Evolutionary conservation across 1,140 invertebrate genomes (phyloP).

Genomic region (Drosophila kurseongensis): DNA sequence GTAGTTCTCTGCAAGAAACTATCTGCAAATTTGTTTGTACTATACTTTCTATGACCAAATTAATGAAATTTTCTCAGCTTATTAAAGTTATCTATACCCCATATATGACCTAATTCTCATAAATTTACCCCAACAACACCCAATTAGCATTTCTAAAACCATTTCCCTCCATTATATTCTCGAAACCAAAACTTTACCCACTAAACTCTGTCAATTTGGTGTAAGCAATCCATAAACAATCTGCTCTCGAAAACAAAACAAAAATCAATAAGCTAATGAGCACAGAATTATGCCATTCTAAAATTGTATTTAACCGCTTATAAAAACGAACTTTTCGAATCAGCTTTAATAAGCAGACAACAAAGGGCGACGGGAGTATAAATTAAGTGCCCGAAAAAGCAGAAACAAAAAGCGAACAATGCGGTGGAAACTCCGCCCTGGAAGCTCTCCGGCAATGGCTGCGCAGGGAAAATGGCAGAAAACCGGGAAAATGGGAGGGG

Average conservation of each 20-base stretch:
- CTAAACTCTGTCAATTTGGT: constrained; percentile 20
- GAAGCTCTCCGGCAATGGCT: constrained; percentile 65
- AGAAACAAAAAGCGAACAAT: constrained; percentile 37
- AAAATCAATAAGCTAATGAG: constrained; percentile 61
- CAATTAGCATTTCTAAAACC: constrained; percentile 31
- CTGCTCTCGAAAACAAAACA: constrained; percentile 5
- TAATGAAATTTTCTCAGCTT: background rate
- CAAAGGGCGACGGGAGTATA: constrained; percentile 42
- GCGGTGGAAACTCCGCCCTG: constrained; percentile 71
- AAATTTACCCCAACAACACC: background rate
- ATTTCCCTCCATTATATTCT: background rate
- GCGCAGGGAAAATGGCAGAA: constrained; percentile 73
- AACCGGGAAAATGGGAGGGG: constrained; percentile 13
- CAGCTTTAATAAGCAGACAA: constrained; percentile 62
- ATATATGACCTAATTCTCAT: background rate
- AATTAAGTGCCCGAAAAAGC: constrained; percentile 7
- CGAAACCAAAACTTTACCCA: constrained; percentile 27
- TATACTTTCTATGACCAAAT: background rate
- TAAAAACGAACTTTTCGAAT: constrained; percentile 72
- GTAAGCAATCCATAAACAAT: constrained; percentile 45
- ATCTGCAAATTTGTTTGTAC: background rate
- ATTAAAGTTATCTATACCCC: background rate
- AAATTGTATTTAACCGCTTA: constrained; percentile 50
- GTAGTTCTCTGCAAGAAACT: background rate
- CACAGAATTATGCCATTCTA: constrained; percentile 50